Conservation (phyloP, 2,797 vertebrate species). For the Nothura maculosa region DNA sequence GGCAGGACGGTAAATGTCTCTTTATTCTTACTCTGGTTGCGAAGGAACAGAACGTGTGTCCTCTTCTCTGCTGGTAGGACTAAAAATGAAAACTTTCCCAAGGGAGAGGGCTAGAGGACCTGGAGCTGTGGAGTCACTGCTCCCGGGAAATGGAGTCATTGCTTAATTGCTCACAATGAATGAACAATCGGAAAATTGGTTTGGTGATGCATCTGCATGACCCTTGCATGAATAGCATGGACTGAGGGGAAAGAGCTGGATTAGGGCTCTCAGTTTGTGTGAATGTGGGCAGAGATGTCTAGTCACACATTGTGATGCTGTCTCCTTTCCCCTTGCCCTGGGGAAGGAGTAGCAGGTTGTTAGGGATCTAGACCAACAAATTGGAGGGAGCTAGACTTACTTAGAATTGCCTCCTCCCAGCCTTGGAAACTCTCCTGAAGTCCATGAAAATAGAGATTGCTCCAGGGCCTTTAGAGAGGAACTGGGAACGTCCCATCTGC, state of each 20-base stretch:
- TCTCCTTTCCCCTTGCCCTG: not conserved
- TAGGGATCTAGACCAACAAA: not conserved
- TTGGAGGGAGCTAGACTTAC: not conserved
- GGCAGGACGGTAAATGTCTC: slow-evolving; percentile 93
- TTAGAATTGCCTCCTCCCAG: not conserved
- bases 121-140: slow-evolving; percentile 1
- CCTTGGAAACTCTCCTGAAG: not conserved
- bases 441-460: not conserved
- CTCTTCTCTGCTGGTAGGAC: not conserved
- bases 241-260: not conserved
- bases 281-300: not conserved
- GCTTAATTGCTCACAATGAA: slow-evolving; percentile 35
- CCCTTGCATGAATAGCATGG: slow-evolving; percentile 29
- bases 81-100: not conserved
- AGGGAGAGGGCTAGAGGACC: not conserved
- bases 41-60: not conserved
- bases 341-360: not conserved
- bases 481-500: not conserved
- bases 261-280: not conserved
- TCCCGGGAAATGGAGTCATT: slow-evolving; percentile 8
- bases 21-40: slow-evolving; percentile 42
- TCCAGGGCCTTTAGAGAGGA: not conserved
- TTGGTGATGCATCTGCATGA: slow-evolving; percentile 27
- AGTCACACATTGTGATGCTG: fast-evolving
- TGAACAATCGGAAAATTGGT: not conserved